Percentiles rank a stretch among this genome's conserved stretches.
Conservation (phyloP, 1,140 invertebrate species). For the Medauroidea extradentata region DNA sequence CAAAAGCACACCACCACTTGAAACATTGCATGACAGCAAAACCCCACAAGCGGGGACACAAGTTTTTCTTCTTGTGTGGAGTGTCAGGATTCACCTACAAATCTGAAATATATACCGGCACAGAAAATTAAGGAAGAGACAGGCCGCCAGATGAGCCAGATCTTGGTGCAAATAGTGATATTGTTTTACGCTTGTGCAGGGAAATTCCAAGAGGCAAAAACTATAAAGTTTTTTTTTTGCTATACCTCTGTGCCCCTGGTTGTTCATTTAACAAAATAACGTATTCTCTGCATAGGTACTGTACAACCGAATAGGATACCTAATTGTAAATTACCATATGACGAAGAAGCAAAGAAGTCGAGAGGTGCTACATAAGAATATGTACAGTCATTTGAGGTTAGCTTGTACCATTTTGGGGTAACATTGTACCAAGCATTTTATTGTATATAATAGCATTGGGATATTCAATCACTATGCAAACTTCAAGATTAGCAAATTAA, state of each 20-base stretch:
- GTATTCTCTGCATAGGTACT: slow-evolving; percentile 25
- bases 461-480: no score
- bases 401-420: no score
- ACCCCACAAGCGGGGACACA: slow-evolving; percentile 35
- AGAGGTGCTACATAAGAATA: not conserved
- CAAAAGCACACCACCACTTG: slow-evolving; percentile 30
- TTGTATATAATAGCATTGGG: no score
- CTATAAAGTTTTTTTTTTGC: slow-evolving; percentile 33
- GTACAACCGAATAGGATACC: not conserved
- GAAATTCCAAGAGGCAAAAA: slow-evolving; percentile 15
- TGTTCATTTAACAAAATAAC: slow-evolving; percentile 25
- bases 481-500: no score
- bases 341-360: not conserved
- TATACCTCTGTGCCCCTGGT: slow-evolving; percentile 30
- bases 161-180: slow-evolving; percentile 26
- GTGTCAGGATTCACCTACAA: slow-evolving; percentile 27
- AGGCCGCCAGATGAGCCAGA: slow-evolving; percentile 17
- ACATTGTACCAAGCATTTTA: no score
- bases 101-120: slow-evolving; percentile 32
- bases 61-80: slow-evolving; percentile 29
- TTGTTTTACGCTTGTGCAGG: slow-evolving; percentile 18
- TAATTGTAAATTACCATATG: not conserved
- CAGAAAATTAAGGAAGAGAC: not conserved
- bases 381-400: not conserved
- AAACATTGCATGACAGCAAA: slow-evolving; percentile 37